phyloP scores from a whole-genome alignment of 2,888 invertebrate species.

The Lasius platythorax region DNA sequence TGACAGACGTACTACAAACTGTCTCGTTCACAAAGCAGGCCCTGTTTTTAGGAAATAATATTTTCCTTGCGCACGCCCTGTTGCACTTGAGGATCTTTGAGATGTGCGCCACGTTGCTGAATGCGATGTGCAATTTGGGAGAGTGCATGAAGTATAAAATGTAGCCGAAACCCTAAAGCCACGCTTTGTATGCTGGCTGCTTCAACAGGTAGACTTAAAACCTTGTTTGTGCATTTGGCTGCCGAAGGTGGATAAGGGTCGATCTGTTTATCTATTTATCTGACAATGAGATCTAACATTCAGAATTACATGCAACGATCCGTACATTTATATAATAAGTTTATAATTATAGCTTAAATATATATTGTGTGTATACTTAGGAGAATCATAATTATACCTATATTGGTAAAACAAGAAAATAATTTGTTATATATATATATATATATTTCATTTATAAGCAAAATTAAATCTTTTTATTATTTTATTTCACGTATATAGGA shows the following conservation, averaged over 20 bases:
- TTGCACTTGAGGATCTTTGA: conserved; percentile 20
- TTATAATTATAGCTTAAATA: background rate
- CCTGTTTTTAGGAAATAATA: conserved; percentile 73
- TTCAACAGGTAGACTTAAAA: conserved; percentile 48
- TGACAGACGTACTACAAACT: conserved; percentile 73
- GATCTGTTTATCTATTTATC: background rate
- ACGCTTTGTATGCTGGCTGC: conserved; percentile 25
- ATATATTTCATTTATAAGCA: background rate
- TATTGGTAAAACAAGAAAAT: background rate
- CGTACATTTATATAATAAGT: background rate
- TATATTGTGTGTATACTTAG: background rate
- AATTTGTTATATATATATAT: background rate
- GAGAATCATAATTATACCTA: background rate
- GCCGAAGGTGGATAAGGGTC: background rate
- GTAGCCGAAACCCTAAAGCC: conserved; percentile 20
- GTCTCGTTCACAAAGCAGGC: conserved; percentile 70
- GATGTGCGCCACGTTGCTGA: conserved; percentile 4
- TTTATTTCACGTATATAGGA: background rate
- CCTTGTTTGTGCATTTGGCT: conserved; percentile 13
- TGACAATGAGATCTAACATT: background rate
- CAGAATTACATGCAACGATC: background rate
- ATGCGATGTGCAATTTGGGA: conserved; percentile 23
- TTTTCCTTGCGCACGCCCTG: conserved; percentile 55
- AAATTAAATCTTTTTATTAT: background rate
- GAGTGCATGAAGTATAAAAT: conserved; percentile 34